Evolutionary conservation across 2,888 invertebrate species (phyloP).

Genomic region (Blastobasis adustella): DNA sequence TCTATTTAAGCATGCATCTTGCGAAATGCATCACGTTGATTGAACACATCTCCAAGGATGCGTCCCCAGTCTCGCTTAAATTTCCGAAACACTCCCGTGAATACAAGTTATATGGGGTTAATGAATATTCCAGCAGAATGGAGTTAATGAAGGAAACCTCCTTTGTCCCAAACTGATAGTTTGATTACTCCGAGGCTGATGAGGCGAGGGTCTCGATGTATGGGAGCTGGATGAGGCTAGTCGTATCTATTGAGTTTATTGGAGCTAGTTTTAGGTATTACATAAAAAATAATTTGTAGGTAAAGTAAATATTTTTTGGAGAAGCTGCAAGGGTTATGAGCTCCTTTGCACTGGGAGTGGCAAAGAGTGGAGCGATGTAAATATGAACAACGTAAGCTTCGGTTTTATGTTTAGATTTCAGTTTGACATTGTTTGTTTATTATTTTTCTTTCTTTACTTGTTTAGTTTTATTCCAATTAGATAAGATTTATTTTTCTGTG

Average conservation of each 20-base stretch:
- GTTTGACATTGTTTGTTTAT: no score
- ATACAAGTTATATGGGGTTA: slow-evolving; percentile 26
- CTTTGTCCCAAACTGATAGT: slow-evolving; percentile 57
- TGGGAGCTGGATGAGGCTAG: slow-evolving; percentile 4
- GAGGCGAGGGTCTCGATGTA: slow-evolving; percentile 14
- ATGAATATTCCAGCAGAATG: slow-evolving; percentile 64
- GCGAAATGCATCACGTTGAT: slow-evolving; percentile 2
- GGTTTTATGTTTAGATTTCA: no score
- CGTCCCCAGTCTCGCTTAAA: not conserved
- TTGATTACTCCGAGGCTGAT: slow-evolving; percentile 51
- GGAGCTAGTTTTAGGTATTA: not conserved
- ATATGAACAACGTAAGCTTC: no score
- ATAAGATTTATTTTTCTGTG: no score
- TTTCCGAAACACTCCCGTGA: slow-evolving; percentile 13
- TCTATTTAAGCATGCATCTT: not conserved
- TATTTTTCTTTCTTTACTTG: no score
- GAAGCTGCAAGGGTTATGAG: no score
- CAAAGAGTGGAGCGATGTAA: no score
- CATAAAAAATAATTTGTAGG: not conserved
- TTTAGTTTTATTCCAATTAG: no score
- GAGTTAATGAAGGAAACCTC: slow-evolving; percentile 62
- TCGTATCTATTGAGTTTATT: not conserved
- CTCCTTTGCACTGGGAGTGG: no score
- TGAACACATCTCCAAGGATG: slow-evolving; percentile 1
- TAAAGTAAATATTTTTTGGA: no score